Conservation (phyloP, 2,113 vertebrate genomes). For the Mola mola region DNA sequence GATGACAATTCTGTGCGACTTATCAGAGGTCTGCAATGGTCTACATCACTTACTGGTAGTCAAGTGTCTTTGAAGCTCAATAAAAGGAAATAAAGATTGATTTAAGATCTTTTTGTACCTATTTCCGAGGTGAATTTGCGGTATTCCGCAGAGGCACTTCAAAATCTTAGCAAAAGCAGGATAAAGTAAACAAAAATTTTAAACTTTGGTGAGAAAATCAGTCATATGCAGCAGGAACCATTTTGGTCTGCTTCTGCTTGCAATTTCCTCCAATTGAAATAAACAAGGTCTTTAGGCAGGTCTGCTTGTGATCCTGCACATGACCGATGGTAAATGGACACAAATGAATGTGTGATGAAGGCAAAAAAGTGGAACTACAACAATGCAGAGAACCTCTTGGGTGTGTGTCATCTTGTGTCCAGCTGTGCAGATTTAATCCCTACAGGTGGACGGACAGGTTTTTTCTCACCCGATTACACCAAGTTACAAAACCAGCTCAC, state of each 20-base stretch:
- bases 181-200: slow-evolving; percentile 8
- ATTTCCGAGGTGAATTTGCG: slow-evolving; percentile 16
- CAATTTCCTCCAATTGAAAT: not conserved
- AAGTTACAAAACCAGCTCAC: slow-evolving; percentile 46
- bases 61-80: too few species aligned
- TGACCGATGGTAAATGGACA: slow-evolving; percentile 2
- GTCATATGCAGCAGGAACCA: not conserved
- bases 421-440: slow-evolving; percentile 50
- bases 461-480: slow-evolving; percentile 31
- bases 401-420: slow-evolving; percentile 27
- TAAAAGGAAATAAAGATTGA: slow-evolving; percentile 31
- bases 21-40: too few species aligned
- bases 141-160: too few species aligned
- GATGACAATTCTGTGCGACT: too few species aligned
- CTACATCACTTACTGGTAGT: too few species aligned
- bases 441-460: slow-evolving; percentile 53
- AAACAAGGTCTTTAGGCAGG: not conserved
- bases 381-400: slow-evolving; percentile 1
- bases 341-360: slow-evolving; percentile 14
- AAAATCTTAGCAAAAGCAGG: not conserved
- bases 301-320: slow-evolving; percentile 9
- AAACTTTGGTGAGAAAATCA: not conserved
- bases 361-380: not conserved
- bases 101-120: slow-evolving; percentile 17
- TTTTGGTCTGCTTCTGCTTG: not conserved